A percentile compares a stretch with the other conserved stretches of the same genome.
These are phyloP conservation scores for Zaprionus lachaisei DNA, from an alignment of 1,140 invertebrate species.

Conservation along the genomic window DNA sequence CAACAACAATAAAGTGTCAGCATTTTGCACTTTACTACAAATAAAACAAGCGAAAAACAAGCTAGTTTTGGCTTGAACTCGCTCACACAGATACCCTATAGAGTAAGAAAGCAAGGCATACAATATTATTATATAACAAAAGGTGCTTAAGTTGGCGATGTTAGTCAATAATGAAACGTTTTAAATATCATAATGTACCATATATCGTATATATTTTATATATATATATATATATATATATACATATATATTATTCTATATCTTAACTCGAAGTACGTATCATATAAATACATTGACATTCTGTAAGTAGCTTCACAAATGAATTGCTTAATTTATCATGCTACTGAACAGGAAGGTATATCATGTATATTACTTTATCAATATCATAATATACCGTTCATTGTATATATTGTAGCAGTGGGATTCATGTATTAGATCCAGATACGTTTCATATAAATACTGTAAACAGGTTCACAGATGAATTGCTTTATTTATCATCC, in stretches of 20 bases:
- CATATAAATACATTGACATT: too few relatives aligned
- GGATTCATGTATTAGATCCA: too few relatives aligned
- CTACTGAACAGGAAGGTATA: not conserved
- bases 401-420: too few relatives aligned
- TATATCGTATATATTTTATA: not conserved
- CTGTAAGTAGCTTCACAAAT: too few relatives aligned
- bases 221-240: not conserved
- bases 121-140: not conserved
- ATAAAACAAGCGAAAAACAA: constrained; percentile 8
- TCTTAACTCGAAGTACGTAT: too few relatives aligned
- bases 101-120: not conserved
- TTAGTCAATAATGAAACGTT: too few relatives aligned
- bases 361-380: too few relatives aligned
- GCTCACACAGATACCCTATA: not conserved
- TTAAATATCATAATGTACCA: too few relatives aligned
- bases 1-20: constrained; percentile 61
- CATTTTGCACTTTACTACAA: constrained; percentile 68
- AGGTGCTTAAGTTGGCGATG: too few relatives aligned
- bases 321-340: not conserved
- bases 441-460: too few relatives aligned
- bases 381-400: too few relatives aligned
- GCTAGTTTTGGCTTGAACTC: not conserved
- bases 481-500: not conserved
- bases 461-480: not conserved
- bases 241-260: too few relatives aligned